phyloP scores from a whole-genome alignment of 2,888 invertebrate species.

The Euclidia mi region DNA sequence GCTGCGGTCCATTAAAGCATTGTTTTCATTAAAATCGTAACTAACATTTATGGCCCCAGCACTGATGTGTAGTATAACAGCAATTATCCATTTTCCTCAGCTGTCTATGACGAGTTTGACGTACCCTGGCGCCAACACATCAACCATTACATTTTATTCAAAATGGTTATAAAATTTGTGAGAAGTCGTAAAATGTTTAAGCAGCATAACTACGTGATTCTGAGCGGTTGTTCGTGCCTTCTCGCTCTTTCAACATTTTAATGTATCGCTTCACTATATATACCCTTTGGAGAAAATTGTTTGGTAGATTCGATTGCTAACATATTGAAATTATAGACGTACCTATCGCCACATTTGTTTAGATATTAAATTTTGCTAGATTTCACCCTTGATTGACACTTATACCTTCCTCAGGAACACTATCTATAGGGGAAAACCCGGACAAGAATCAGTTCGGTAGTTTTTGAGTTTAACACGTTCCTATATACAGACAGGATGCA shows the following conservation, averaged over 20 bases:
- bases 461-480: too few relatives aligned
- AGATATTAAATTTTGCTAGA: too few relatives aligned
- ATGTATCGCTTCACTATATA: not conserved
- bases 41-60: conserved; percentile 21
- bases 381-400: too few relatives aligned
- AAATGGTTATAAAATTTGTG: conserved; percentile 25
- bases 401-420: too few relatives aligned
- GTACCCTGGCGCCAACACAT: conserved; percentile 27
- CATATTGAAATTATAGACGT: too few relatives aligned
- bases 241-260: not conserved
- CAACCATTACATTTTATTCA: conserved; percentile 25
- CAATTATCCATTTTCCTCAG: conserved; percentile 32
- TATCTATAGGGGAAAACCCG: too few relatives aligned
- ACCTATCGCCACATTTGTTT: too few relatives aligned
- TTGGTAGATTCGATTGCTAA: too few relatives aligned
- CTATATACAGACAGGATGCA: too few relatives aligned
- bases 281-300: too few relatives aligned
- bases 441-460: too few relatives aligned
- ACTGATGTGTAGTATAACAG: conserved; percentile 21
- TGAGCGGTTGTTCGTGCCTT: conserved; percentile 2
- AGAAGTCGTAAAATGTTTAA: conserved; percentile 20
- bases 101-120: conserved; percentile 18
- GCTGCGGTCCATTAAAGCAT: conserved; percentile 21
- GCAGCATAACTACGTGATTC: conserved; percentile 11
- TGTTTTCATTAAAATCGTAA: conserved; percentile 31